These are phyloP conservation scores for Scalopus aquaticus DNA, from an alignment of 2,113 vertebrate genomes.

Conservation along the genomic window DNA sequence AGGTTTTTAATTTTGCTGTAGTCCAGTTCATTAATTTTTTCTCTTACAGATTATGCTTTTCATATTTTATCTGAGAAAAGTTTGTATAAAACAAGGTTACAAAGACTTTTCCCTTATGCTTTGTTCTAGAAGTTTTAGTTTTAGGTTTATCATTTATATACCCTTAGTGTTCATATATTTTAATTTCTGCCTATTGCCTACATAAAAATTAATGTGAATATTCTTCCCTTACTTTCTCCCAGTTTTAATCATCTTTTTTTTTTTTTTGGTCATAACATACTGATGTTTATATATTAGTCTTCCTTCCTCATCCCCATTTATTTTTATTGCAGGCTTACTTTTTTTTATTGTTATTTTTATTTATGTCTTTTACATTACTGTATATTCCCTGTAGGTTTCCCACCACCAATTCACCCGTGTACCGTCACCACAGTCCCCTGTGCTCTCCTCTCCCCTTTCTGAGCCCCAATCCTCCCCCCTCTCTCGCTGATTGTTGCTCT, in stretches of 20 bases:
- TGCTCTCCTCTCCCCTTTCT: too few relatives aligned
- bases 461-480: too few relatives aligned
- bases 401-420: too few relatives aligned
- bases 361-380: too few relatives aligned
- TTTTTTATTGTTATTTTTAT: too few relatives aligned
- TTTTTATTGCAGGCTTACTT: neutral
- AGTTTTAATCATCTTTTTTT: neutral
- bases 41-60: neutral
- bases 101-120: neutral
- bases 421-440: too few relatives aligned
- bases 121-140: neutral
- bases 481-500: too few relatives aligned
- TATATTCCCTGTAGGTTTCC: too few relatives aligned
- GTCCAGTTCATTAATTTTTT: neutral
- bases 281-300: neutral
- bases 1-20: slow-evolving; percentile 22
- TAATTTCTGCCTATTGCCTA: neutral
- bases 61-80: neutral
- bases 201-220: neutral
- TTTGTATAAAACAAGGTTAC: neutral
- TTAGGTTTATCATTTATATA: neutral
- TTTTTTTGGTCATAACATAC: neutral
- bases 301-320: neutral
- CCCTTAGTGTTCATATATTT: neutral
- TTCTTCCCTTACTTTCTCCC: neutral